Conservation (phyloP, 2,888 invertebrate species). For the Netelia melanura region DNA sequence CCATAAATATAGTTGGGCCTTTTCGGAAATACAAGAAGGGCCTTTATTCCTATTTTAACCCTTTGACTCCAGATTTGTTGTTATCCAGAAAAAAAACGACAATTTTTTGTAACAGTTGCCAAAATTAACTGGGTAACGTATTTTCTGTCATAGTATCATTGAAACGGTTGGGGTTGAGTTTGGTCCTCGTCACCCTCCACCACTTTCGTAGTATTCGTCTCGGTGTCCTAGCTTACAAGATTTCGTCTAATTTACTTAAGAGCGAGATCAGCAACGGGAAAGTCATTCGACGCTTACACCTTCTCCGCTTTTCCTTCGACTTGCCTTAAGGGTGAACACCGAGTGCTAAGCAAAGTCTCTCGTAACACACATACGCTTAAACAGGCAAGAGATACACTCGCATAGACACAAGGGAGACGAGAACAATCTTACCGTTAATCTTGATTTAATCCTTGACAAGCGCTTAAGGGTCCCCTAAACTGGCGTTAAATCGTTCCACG, state of each 20-base stretch:
- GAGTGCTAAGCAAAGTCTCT: conserved; percentile 47
- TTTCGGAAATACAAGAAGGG: too few relatives aligned
- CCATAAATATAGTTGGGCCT: too few relatives aligned
- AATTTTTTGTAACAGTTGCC: too few relatives aligned
- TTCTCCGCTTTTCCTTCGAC: conserved; percentile 61
- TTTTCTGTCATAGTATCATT: too few relatives aligned
- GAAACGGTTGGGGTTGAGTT: neutral
- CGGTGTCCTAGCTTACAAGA: conserved; percentile 61
- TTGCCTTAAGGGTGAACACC: conserved; percentile 69
- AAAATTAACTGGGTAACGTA: too few relatives aligned
- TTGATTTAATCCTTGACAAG: conserved; percentile 85
- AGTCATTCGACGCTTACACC: conserved; percentile 66
- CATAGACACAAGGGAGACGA: conserved; percentile 73
- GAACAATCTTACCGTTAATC: conserved; percentile 83
- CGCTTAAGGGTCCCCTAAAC: conserved; percentile 83
- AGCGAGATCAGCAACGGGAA: conserved; percentile 50
- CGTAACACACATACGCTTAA: conserved; percentile 23
- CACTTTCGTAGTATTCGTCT: conserved; percentile 35
- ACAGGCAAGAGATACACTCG: conserved; percentile 41
- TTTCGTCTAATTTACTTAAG: conserved; percentile 78
- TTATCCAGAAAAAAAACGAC: too few relatives aligned
- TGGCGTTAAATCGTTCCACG: conserved; percentile 80
- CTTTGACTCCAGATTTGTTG: too few relatives aligned
- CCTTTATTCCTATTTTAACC: too few relatives aligned
- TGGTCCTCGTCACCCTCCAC: conserved; percentile 57